Evolutionary conservation across 1,140 invertebrate genomes (phyloP).

Genomic region (Bombus consobrinus): DNA sequence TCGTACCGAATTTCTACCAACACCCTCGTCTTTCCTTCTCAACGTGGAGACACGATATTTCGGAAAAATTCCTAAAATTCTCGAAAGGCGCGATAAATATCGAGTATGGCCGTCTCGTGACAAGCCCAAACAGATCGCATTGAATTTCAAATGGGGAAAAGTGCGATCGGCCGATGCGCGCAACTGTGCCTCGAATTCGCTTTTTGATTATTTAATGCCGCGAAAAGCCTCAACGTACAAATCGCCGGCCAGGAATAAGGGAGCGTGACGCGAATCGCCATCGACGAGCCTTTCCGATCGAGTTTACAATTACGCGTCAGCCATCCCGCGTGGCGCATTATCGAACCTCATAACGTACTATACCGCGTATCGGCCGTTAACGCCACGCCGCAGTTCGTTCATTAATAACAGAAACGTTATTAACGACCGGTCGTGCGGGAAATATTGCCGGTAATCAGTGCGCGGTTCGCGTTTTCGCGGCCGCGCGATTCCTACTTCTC

Average conservation of each 20-base stretch:
- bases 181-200: constrained; percentile 13
- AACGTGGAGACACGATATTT: too few species aligned
- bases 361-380: constrained; percentile 54
- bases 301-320: constrained; percentile 66
- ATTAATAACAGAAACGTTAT: constrained; percentile 71
- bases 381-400: constrained; percentile 60
- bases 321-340: constrained; percentile 57
- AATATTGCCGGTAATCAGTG: constrained; percentile 61
- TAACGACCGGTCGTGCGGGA: constrained; percentile 58
- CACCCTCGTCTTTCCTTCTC: neutral
- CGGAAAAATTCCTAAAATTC: neutral
- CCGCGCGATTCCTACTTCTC: neutral
- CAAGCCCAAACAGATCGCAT: constrained; percentile 23
- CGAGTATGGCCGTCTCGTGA: neutral
- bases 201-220: constrained; percentile 36
- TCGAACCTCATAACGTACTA: constrained; percentile 53
- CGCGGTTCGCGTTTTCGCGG: constrained; percentile 42
- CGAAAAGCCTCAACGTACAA: constrained; percentile 40
- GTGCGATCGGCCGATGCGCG: neutral
- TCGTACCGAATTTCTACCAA: neutral
- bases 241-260: constrained; percentile 12
- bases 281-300: constrained; percentile 61
- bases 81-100: constrained; percentile 31
- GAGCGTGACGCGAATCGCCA: constrained; percentile 48
- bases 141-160: constrained; percentile 39